Evolutionary conservation across 2,888 invertebrate genomes (phyloP).

Genomic region (Cheilosia pagana): DNA sequence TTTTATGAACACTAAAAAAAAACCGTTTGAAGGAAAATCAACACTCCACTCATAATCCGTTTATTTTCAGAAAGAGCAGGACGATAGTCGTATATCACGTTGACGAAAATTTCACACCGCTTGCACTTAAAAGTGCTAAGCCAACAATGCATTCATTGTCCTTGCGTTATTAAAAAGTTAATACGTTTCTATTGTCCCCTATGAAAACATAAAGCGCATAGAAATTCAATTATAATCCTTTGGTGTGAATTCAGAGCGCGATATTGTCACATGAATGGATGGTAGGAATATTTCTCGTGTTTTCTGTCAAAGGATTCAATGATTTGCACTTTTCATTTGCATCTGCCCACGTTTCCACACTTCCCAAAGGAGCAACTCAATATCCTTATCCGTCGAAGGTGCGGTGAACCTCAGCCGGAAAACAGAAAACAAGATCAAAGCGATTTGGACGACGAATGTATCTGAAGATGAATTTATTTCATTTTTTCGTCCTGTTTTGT

Average conservation of each 20-base stretch:
- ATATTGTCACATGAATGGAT: conserved; percentile 34
- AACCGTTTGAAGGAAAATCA: neutral
- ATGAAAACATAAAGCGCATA: conserved; percentile 30
- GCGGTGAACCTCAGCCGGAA: neutral
- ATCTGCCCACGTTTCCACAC: neutral
- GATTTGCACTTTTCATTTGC: conserved; percentile 25
- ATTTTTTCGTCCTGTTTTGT: neutral
- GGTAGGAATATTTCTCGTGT: neutral
- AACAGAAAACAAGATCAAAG: conserved; percentile 16
- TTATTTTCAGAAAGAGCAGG: neutral
- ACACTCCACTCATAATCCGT: neutral
- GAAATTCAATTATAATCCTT: conserved; percentile 67
- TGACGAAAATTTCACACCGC: neutral
- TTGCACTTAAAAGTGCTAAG: conserved; percentile 18
- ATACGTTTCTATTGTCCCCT: conserved; percentile 10
- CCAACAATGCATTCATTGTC: conserved; percentile 28
- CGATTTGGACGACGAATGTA: conserved; percentile 4
- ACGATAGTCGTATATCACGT: no score
- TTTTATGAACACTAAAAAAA: neutral
- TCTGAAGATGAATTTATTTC: conserved; percentile 4
- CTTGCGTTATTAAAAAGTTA: neutral
- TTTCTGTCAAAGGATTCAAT: conserved; percentile 42
- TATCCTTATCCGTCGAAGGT: neutral
- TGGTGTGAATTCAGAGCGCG: conserved; percentile 27
- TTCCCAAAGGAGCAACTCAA: conserved; percentile 1